Evolutionary conservation across 2,888 invertebrate genomes (phyloP), one percentile per base, ranked within the genome.

Genomic region (Caenorhabditis doughertyi): DNA sequence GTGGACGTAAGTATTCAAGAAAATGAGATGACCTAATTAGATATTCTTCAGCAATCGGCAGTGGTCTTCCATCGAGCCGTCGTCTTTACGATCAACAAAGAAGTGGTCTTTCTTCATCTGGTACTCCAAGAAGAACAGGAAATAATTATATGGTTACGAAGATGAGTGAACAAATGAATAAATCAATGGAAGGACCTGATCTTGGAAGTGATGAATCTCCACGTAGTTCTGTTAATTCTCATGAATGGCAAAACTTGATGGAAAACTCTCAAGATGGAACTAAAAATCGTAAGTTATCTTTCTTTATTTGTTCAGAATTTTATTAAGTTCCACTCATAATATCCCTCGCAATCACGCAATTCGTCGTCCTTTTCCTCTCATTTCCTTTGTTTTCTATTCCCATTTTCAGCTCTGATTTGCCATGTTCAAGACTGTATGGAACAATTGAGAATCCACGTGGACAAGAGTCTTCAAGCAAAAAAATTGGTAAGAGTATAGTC

Each of bases 401-500:
- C 44, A 39, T 58, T 81, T 86, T 79, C 82, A 89, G 89, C 88
- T 49, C 82, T 89, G 51, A 87, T 87, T 47, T 79, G 81, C 35
- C 89, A 89, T 72, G 85, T 88, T 35, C 77, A 83, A 56, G 87
- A 88, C 49, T 87, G 88, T 53, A 81, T 85, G 67, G 85, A 87
- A 16, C 86, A 89, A 29, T 72, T 88, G 18, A 62, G 81, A 23
- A 85, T 85, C 39, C 71, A 83, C 21, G 81, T 82, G 29, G 88
- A 88, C 62, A 87, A 87, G 71, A 64, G 82, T 49, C 56, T 88
- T 4, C 88, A 89, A 68, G 88, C 89, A 0, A 83, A 82, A 68
- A 84, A 85, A 83, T 67, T 89, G 85, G 87, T 89, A 70, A 65
- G 79, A 47, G n/a, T n/a, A n/a, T 47, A 7, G 42, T 47, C 18